Percentiles rank a stretch among this genome's conserved stretches.
Evolutionary conservation across 2,888 invertebrate species (phyloP).

Genomic region (Sphaerophoria taeniata): DNA sequence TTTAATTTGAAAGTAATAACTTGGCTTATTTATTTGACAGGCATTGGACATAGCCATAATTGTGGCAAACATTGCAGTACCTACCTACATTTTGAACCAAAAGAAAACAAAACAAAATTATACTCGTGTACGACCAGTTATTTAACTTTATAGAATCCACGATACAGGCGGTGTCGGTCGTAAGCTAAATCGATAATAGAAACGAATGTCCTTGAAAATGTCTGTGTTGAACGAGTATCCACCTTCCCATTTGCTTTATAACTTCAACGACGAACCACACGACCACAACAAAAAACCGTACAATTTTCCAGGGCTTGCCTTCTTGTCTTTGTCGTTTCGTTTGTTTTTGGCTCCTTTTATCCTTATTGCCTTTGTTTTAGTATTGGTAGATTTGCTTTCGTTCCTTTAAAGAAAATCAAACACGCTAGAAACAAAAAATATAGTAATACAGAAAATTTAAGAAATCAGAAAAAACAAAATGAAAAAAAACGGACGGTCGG

Average conservation of each 20-base stretch:
- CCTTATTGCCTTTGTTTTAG: conserved; percentile 33
- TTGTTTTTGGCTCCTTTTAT: background rate
- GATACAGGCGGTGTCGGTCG: background rate
- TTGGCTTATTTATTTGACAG: conserved; percentile 5
- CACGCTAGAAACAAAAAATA: background rate
- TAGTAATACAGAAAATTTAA: conserved; percentile 26
- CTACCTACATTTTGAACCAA: background rate
- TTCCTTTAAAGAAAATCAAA: conserved; percentile 26
- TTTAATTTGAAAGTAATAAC: background rate
- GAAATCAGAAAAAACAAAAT: conserved; percentile 27
- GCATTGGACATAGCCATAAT: background rate
- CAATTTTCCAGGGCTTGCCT: conserved; percentile 14
- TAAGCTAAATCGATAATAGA: background rate
- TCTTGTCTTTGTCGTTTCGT: conserved; percentile 20
- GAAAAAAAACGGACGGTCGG: conserved; percentile 28
- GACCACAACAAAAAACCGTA: conserved; percentile 16
- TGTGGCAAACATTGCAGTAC: conserved; percentile 2
- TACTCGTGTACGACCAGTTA: conserved; percentile 33
- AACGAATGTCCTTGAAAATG: conserved; percentile 58
- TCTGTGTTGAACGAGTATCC: conserved; percentile 16
- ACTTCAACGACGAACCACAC: background rate
- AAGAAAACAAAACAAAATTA: background rate
- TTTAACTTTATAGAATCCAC: conserved; percentile 34
- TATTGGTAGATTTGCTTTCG: conserved; percentile 23
- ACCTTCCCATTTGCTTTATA: too few relatives aligned